phyloP scores from a whole-genome alignment of 2,797 vertebrate genomes.

The Pygocentrus nattereri region DNA sequence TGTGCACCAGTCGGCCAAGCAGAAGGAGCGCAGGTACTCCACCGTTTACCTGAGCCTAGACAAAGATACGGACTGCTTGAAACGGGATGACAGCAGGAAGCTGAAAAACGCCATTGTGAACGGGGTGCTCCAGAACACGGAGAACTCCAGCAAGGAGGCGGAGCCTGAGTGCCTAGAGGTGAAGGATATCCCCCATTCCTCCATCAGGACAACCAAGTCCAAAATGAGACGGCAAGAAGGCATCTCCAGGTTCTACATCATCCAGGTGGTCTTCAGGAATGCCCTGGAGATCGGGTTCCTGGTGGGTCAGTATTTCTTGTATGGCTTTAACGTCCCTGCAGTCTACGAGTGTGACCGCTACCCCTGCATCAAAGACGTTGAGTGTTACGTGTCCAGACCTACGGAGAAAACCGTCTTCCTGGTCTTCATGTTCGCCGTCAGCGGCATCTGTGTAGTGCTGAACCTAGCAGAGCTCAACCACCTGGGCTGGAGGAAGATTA shows the following conservation, averaged over 20 bases:
- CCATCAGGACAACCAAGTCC: constrained; percentile 81
- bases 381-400: constrained; percentile 92
- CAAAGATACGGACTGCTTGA: constrained; percentile 84
- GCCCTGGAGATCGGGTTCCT: constrained; percentile 92
- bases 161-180: constrained; percentile 89
- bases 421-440: constrained; percentile 95
- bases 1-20: constrained; percentile 92
- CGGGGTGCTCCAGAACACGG: constrained; percentile 91
- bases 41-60: constrained; percentile 88
- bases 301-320: constrained; percentile 92
- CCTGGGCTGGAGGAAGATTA: constrained; percentile 94
- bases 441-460: constrained; percentile 91
- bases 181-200: constrained; percentile 85
- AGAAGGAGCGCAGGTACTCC: constrained; percentile 87
- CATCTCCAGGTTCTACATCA: constrained; percentile 94
- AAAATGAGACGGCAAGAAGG: constrained; percentile 92
- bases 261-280: constrained; percentile 94
- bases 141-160: constrained; percentile 88
- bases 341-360: constrained; percentile 92
- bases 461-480: constrained; percentile 95
- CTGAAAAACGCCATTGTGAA: constrained; percentile 91
- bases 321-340: constrained; percentile 90
- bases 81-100: constrained; percentile 88
- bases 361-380: constrained; percentile 93
- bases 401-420: constrained; percentile 94